A percentile compares a stretch with the other conserved stretches of the same genome.
These are phyloP conservation scores for Lucinisca nassula DNA, from an alignment of 2,888 invertebrate species.

Conservation along the genomic window DNA sequence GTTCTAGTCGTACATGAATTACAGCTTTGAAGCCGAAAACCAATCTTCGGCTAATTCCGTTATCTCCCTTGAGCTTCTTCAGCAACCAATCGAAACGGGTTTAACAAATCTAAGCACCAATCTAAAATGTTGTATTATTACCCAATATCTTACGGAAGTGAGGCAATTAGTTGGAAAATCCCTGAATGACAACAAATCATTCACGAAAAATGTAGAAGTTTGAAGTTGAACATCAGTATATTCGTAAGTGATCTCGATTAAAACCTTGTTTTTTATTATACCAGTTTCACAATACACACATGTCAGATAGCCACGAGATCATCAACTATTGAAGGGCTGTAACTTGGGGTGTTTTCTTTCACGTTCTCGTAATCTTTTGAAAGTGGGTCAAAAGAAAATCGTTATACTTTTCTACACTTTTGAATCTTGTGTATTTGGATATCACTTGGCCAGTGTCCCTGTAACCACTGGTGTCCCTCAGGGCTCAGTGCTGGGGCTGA, in stretches of 20 bases:
- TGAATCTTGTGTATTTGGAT: no score
- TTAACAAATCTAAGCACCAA: conserved; percentile 15
- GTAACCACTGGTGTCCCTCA: no score
- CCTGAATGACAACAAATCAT: conserved; percentile 41
- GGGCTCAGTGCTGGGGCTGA: no score
- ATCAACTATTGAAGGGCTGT: no score
- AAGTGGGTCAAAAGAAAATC: background rate
- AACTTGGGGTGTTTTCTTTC: background rate
- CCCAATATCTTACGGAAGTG: conserved; percentile 49
- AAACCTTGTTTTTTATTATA: no score
- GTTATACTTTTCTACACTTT: no score
- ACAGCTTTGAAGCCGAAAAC: background rate
- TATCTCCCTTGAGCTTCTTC: background rate
- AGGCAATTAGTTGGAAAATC: conserved; percentile 50
- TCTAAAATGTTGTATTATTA: background rate
- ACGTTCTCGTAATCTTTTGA: background rate
- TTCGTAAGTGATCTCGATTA: no score
- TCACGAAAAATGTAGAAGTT: background rate
- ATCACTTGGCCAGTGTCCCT: no score
- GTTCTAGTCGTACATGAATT: no score
- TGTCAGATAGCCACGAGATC: no score
- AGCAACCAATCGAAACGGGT: conserved; percentile 23
- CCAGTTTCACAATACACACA: no score
- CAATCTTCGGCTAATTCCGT: background rate
- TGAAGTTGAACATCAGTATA: background rate